phyloP scores from a whole-genome alignment of 2,113 vertebrate genomes.

The Halcyon malimbica region DNA sequence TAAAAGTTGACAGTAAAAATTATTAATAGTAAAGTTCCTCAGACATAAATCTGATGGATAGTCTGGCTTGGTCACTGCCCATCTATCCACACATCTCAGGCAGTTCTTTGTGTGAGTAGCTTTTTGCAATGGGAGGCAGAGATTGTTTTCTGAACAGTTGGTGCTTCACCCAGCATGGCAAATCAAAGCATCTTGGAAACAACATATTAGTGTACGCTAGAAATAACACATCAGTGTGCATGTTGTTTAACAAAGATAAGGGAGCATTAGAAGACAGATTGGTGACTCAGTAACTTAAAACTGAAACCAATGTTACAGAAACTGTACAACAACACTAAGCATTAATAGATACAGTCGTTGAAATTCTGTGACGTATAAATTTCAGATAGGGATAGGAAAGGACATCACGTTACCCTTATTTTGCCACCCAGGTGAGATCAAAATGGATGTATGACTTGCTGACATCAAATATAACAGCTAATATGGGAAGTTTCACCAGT shows the following conservation, averaged over 20 bases:
- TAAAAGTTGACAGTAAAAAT: slow-evolving; percentile 39
- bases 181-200: not conserved
- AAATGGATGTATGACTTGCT: not conserved
- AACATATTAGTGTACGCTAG: not conserved
- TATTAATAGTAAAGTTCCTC: slow-evolving; percentile 30
- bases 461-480: not conserved
- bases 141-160: not conserved
- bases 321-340: not conserved
- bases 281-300: not conserved
- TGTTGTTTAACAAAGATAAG: not conserved
- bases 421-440: accelerated
- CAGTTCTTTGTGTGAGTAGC: not conserved
- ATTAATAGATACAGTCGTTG: not conserved
- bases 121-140: not conserved
- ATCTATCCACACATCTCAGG: not conserved
- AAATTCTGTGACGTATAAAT: not conserved
- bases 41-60: slow-evolving; percentile 42
- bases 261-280: not conserved
- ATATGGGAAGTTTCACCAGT: not conserved
- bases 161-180: not conserved
- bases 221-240: not conserved
- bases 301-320: not conserved
- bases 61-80: slow-evolving; percentile 1
- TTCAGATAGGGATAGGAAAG: not conserved
- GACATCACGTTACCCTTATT: not conserved